These are phyloP conservation scores for Halesus radiatus DNA, from an alignment of 1,140 invertebrate species.

Conservation along the genomic window DNA sequence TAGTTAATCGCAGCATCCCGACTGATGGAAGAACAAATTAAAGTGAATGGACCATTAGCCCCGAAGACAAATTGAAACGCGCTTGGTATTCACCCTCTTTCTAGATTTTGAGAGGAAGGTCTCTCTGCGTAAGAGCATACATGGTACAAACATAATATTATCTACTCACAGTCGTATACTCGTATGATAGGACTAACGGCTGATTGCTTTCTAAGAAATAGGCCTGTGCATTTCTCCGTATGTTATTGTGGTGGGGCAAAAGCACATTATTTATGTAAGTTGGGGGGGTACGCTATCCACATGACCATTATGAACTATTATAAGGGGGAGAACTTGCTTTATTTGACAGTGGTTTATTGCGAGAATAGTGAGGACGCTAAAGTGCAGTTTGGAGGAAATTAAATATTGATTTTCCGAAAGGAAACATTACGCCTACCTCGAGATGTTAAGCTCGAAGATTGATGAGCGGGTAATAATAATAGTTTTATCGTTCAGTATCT, in stretches of 20 bases:
- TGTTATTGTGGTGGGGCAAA: neutral
- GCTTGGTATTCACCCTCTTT: neutral
- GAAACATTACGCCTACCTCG: too few species aligned
- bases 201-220: conserved; percentile 51
- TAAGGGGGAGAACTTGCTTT: neutral
- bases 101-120: neutral
- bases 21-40: conserved; percentile 51
- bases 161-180: neutral
- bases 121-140: neutral
- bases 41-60: conserved; percentile 50
- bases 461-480: too few species aligned
- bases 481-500: too few species aligned
- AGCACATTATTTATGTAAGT: conserved; percentile 30
- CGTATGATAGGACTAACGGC: conserved; percentile 22
- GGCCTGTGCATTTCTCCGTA: conserved; percentile 10
- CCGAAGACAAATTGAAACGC: conserved; percentile 33
- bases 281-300: neutral
- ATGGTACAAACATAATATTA: neutral
- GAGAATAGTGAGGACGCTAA: neutral
- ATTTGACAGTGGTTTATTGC: neutral
- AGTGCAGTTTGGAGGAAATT: too few species aligned
- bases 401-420: too few species aligned
- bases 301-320: too few species aligned
- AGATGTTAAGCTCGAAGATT: too few species aligned
- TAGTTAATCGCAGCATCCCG: conserved; percentile 34